Evolutionary conservation across 2,797 vertebrate genomes (phyloP), one percentile per base, ranked within the genome.

Genomic region (Danio choprae): DNA sequence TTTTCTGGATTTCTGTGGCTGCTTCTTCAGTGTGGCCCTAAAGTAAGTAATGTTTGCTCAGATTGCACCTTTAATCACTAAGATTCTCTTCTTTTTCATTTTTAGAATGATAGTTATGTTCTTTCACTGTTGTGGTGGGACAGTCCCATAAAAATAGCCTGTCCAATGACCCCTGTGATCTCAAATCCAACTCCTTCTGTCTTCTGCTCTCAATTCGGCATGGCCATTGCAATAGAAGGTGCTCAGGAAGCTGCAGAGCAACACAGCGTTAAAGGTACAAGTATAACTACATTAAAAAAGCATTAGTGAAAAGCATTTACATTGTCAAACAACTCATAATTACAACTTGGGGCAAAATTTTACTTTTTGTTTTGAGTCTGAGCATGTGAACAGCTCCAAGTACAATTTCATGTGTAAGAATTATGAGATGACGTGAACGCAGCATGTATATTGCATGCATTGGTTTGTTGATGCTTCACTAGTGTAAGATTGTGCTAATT

Each of bases 71-170:
- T 55, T 71, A 72, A 73, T 58, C 53, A n/a, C n/a, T 6, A 10
- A 29, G 1, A 29, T 29, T 29, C 29, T 29, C 29, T 29, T 29
- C 3, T 60, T 44, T 56, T 4, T 60, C 5, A n/a, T 51, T 22
- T 71, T 16, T 86, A 95, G 94, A 90, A 92, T 84, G 92, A 85
- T 68, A 91, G 79, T 56, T 92, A 92, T 69, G 88, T 93, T 64
- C 85, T 94, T 55, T 89, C 93, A 4, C 46, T 95, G 87, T 81
- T 89, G 84, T 94, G 93, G 94, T 86, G 85, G 89, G 92, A 84
- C 38, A 89, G 29, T 56, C 91, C 90, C 0, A 77, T 95, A 74
- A 93, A 90, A 75, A 87, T 94, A 48, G 88, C 90, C 67, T 95
- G 94, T 55, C 92, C 94, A 0, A 41, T 89, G 46, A 62, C 20